These are phyloP conservation scores for Rhea pennata DNA, from an alignment of 2,113 vertebrate genomes.

Conservation along the genomic window DNA sequence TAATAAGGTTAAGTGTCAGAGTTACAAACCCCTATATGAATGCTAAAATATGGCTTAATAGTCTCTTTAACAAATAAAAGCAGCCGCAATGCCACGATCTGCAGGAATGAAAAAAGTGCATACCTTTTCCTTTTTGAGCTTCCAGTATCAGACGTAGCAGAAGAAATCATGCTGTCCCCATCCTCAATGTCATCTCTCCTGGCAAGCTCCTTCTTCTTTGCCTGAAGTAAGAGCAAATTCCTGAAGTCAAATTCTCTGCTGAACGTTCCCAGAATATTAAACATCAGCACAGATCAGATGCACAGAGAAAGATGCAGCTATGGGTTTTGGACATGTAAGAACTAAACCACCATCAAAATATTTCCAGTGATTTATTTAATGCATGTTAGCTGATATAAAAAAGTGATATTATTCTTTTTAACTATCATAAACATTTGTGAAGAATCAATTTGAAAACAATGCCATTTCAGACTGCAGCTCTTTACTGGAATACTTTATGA, in stretches of 20 bases:
- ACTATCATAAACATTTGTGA: background rate
- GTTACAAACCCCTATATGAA: constrained; percentile 1
- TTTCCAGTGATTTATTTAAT: constrained; percentile 20
- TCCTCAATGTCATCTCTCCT: constrained; percentile 93
- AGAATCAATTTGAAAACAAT: background rate
- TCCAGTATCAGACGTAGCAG: constrained; percentile 91
- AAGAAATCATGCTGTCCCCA: constrained; percentile 97
- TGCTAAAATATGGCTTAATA: background rate
- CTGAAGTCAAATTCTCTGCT: constrained; percentile 38
- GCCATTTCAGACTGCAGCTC: background rate
- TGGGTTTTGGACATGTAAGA: background rate
- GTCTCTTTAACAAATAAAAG: background rate
- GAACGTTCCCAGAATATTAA: constrained; percentile 48
- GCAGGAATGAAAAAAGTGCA: background rate
- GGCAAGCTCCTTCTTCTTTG: constrained; percentile 94
- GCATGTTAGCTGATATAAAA: background rate
- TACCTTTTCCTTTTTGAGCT: constrained; percentile 97
- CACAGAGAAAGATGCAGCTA: constrained; percentile 18
- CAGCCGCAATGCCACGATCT: background rate
- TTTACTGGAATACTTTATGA: background rate
- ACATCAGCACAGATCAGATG: constrained; percentile 48
- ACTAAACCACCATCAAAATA: constrained; percentile 29
- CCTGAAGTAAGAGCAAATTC: constrained; percentile 76
- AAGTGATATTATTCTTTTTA: background rate
- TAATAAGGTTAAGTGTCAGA: background rate